These are phyloP conservation scores for Eucidaris tribuloides DNA, from an alignment of 35 echinoderm and acorn worm genomes.

Conservation along the genomic window DNA sequence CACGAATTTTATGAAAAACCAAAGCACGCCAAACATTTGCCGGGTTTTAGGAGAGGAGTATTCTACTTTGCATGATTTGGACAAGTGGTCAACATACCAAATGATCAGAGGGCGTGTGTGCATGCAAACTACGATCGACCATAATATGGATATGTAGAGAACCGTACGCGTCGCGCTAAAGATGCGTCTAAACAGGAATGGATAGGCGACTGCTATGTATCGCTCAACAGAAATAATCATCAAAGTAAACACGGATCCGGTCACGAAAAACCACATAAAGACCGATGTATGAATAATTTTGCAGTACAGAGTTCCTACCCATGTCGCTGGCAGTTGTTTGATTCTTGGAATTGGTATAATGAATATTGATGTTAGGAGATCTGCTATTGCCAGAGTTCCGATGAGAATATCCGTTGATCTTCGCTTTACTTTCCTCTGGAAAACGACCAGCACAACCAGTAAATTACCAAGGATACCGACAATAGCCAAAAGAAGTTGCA, in stretches of 20 bases:
- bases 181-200: too few relatives aligned
- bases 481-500: neutral
- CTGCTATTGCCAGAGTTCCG: slow-evolving; percentile 32
- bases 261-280: too few relatives aligned
- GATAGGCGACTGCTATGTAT: too few relatives aligned
- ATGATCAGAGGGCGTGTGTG: too few relatives aligned
- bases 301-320: too few relatives aligned
- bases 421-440: neutral
- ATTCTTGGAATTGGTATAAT: slow-evolving; percentile 32
- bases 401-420: slow-evolving; percentile 29
- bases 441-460: neutral
- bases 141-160: too few relatives aligned
- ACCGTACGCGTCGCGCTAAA: too few relatives aligned
- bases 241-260: too few relatives aligned
- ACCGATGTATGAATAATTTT: too few relatives aligned
- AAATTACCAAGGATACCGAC: neutral
- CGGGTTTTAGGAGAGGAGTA: neutral
- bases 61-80: neutral
- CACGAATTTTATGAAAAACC: slow-evolving; percentile 36
- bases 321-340: neutral
- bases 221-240: too few relatives aligned
- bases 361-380: slow-evolving; percentile 42
- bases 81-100: too few relatives aligned
- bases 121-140: too few relatives aligned
- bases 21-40: neutral